phyloP scores from a whole-genome alignment of 2,888 invertebrate genomes.

The Andrena chrysosceles region DNA sequence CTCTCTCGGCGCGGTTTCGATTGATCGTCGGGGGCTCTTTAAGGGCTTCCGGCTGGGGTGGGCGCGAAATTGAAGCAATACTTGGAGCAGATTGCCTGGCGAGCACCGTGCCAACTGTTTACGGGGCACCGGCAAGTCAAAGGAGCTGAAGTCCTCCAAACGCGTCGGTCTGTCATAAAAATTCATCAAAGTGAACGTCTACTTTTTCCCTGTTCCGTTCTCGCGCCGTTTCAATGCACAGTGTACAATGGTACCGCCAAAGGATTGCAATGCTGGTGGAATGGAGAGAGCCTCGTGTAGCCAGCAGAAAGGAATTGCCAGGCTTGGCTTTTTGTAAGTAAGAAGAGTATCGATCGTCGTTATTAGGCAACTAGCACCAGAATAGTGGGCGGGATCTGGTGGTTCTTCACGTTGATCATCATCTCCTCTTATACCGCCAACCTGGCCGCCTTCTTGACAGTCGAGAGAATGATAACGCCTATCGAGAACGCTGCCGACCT shows the following conservation, averaged over 20 bases:
- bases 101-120: background rate
- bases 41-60: conserved; percentile 36
- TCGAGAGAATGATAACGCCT: conserved; percentile 97
- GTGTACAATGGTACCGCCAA: background rate
- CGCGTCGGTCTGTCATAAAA: background rate
- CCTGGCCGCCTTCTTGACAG: conserved; percentile 98
- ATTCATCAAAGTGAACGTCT: too few relatives aligned
- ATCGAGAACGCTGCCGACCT: conserved; percentile 98
- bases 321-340: background rate
- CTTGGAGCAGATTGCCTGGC: conserved; percentile 11
- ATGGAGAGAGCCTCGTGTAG: background rate
- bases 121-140: background rate
- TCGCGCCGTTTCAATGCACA: background rate
- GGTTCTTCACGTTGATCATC: conserved; percentile 99
- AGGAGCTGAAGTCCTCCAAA: too few relatives aligned
- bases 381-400: conserved; percentile 99
- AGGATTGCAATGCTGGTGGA: background rate
- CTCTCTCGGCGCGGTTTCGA: conserved; percentile 70
- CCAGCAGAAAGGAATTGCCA: conserved; percentile 48
- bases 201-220: too few relatives aligned
- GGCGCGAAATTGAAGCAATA: conserved; percentile 28
- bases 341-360: conserved; percentile 52
- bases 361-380: conserved; percentile 95
- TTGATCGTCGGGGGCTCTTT: conserved; percentile 70
- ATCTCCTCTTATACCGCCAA: conserved; percentile 99